phyloP scores from a whole-genome alignment of 2,113 vertebrate genomes.

The Geococcyx californianus region DNA sequence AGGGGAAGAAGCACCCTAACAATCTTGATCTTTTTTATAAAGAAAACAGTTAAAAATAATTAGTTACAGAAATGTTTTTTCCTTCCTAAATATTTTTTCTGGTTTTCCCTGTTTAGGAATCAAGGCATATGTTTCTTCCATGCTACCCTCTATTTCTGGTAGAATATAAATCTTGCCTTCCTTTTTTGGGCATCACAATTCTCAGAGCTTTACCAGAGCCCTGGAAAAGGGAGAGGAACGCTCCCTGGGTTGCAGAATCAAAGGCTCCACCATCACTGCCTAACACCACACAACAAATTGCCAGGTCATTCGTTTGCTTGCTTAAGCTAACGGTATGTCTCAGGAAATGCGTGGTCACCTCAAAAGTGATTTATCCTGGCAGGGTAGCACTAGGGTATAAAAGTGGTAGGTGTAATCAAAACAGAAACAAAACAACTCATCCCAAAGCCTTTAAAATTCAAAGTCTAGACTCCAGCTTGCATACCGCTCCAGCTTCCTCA shows the following conservation, averaged over 20 bases:
- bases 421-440: constrained; percentile 37
- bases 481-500: background rate
- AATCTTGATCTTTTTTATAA: constrained; percentile 42
- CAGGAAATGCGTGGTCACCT: constrained; percentile 3
- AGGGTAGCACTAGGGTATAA: background rate
- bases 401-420: constrained; percentile 3
- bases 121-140: constrained; percentile 37
- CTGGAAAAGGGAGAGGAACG: background rate
- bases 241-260: background rate
- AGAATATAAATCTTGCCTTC: background rate
- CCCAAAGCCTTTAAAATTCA: background rate
- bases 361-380: constrained; percentile 27
- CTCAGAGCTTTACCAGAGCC: background rate
- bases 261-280: background rate
- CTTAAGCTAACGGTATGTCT: background rate
- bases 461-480: background rate
- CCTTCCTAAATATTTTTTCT: constrained; percentile 41
- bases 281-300: fast-evolving
- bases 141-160: constrained; percentile 18
- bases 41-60: constrained; percentile 63
- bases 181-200: background rate
- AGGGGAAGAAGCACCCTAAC: constrained; percentile 4
- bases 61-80: constrained; percentile 49
- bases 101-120: background rate
- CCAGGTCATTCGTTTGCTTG: background rate